Base-by-base conservation (phyloP, 2,797 vertebrate species). In the Sebastolobus alascanus region DNA sequence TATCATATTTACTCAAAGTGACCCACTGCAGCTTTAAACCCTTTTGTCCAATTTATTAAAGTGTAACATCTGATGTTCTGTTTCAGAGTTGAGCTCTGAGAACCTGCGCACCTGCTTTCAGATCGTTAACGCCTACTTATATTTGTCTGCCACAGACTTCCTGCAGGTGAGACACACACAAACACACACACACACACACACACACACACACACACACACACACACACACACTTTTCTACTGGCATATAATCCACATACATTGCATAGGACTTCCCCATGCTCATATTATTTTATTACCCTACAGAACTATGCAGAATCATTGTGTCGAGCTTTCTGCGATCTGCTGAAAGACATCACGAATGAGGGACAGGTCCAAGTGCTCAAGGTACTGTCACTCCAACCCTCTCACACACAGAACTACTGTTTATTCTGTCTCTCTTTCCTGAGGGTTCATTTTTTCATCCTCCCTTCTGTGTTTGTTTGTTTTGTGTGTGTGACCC, bases 41-140 rank as follows among this genome's bases (percentile, higher is more conserved):
- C 20, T 10, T 61, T 69, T 27, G 13, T 66, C 5, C 31, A 69
- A 5, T 70, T 46, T 83, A 25, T 9, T 87, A 50, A 92, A 70
- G 35, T 77, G 29, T 5, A 77, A 68, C 52, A 59, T 84, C 37
- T 80, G 38, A 75, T 89, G 68, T 81, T 91, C 84, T 95, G 90
- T 93, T 95, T 59, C 94, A 99, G 98, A 98, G 87, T 80, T 98
- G 92, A 98, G 97, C 94, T 97, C 97, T 8, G 98, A 99, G 95
- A 99, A 98, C 89, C 94, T 99, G 75, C 96, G 96, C 77, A 98
- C 97, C 67, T 99, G 98, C 92, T 98, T 99, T 94, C 98, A 99
- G 93, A 99, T 99, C 56, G 96, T 99, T 92, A 99, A 97, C 83
- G 97, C 97, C 76, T 99, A 99, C 94, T 90, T 98, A 58, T 98